Evolutionary conservation across 2,797 vertebrate genomes (phyloP).

Genomic region (Pachyuromys duprasi): DNA sequence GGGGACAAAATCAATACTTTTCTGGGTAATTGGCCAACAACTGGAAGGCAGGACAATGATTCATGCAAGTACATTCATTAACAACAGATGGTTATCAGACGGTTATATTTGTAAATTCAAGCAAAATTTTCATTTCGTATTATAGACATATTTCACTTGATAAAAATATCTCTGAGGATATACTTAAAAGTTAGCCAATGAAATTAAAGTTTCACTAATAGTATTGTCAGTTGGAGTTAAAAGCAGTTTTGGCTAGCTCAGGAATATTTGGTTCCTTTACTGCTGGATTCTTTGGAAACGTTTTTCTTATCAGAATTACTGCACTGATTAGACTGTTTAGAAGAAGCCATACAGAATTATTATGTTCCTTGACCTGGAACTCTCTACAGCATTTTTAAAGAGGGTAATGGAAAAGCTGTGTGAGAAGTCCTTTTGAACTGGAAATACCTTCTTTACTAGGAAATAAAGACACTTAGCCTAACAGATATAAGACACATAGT

Average conservation of each 20-base stretch:
- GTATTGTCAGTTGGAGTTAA: slow-evolving; percentile 33
- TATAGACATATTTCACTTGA: slow-evolving; percentile 41
- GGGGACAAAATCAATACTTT: slow-evolving; percentile 21
- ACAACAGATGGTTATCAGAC: not conserved
- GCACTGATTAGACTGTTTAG: slow-evolving; percentile 3
- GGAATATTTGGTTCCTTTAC: slow-evolving; percentile 32
- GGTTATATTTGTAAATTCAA: slow-evolving; percentile 28
- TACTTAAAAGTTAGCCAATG: slow-evolving; percentile 43
- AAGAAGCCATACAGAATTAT: slow-evolving; percentile 9
- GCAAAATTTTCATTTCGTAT: slow-evolving; percentile 52
- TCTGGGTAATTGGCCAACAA: not conserved
- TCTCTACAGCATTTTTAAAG: not conserved
- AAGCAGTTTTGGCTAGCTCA: slow-evolving; percentile 17
- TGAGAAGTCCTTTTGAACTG: not conserved
- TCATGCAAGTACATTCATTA: slow-evolving; percentile 25
- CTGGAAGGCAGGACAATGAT: slow-evolving; percentile 31
- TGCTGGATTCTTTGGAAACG: slow-evolving; percentile 39
- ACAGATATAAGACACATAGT: not conserved
- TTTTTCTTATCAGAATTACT: slow-evolving; percentile 36
- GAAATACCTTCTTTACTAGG: not conserved
- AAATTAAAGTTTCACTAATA: slow-evolving; percentile 42
- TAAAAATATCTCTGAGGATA: slow-evolving; percentile 19
- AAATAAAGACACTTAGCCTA: slow-evolving; percentile 7
- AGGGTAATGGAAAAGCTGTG: not conserved
- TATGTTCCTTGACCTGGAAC: not conserved